These are phyloP conservation scores for Geotrupes spiniger DNA, from an alignment of 2,888 invertebrate species.

Conservation along the genomic window DNA sequence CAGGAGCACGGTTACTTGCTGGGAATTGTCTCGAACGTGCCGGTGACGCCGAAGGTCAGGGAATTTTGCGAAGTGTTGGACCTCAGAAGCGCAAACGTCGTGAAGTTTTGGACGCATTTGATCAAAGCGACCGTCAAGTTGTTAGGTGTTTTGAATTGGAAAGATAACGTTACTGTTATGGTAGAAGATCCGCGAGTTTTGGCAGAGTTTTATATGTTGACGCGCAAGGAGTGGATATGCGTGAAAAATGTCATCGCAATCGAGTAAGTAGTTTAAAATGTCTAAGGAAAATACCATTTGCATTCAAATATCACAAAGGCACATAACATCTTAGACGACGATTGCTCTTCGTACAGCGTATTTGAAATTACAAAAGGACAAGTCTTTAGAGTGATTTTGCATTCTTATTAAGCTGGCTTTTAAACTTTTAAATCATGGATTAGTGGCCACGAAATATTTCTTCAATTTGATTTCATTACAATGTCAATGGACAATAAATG, in stretches of 20 bases:
- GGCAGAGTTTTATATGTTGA: slow-evolving; percentile 39
- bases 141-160: slow-evolving; percentile 37
- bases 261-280: slow-evolving; percentile 39
- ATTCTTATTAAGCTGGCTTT: too few species aligned
- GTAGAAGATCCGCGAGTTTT: slow-evolving; percentile 37
- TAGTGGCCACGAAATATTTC: too few species aligned
- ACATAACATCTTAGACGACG: too few species aligned
- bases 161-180: slow-evolving; percentile 41
- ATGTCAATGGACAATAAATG: too few species aligned
- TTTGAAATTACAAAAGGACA: too few species aligned
- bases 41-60: slow-evolving; percentile 30
- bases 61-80: slow-evolving; percentile 39
- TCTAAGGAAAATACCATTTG: too few species aligned
- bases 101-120: slow-evolving; percentile 29
- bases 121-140: slow-evolving; percentile 39
- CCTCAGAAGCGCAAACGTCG: slow-evolving; percentile 29
- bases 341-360: too few species aligned
- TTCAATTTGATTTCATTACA: too few species aligned
- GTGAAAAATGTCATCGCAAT: slow-evolving; percentile 37
- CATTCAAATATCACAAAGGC: too few species aligned
- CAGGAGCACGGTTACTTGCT: slow-evolving; percentile 28
- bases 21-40: slow-evolving; percentile 35
- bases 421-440: too few species aligned
- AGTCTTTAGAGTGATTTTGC: too few species aligned
- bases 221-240: slow-evolving; percentile 41